Conservation (phyloP, 2,888 invertebrate species). For the Bellardia pandia region DNA sequence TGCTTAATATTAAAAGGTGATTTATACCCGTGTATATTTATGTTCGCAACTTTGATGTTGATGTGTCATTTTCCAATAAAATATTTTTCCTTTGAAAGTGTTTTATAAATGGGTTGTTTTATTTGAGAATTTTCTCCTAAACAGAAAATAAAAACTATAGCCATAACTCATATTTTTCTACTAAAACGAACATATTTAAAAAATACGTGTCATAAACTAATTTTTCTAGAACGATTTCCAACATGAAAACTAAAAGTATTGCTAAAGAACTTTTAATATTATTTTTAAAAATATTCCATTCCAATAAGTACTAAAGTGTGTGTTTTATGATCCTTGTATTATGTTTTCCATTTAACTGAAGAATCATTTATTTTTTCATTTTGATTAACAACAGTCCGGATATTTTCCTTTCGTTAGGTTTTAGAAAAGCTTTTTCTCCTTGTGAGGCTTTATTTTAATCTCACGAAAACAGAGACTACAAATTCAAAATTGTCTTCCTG, state of each 20-base stretch:
- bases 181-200: not conserved
- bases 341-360: too few species aligned
- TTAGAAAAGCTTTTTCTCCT: too few species aligned
- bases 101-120: slow-evolving; percentile 2
- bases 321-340: too few species aligned
- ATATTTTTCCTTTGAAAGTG: not conserved
- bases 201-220: not conserved
- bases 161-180: slow-evolving; percentile 2
- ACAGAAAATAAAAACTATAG: slow-evolving; percentile 23
- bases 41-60: slow-evolving; percentile 53
- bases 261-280: too few species aligned
- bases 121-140: not conserved
- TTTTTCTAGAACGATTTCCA: not conserved
- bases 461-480: too few species aligned
- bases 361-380: too few species aligned
- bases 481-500: too few species aligned
- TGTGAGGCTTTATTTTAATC: too few species aligned
- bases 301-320: too few species aligned
- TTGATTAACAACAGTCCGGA: too few species aligned
- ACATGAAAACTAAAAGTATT: not conserved
- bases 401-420: too few species aligned
- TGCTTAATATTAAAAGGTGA: not conserved
- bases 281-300: too few species aligned
- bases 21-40: slow-evolving; percentile 7
- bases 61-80: slow-evolving; percentile 54